phyloP scores from a whole-genome alignment of 1,140 invertebrate genomes.

The Orchesella cincta region DNA sequence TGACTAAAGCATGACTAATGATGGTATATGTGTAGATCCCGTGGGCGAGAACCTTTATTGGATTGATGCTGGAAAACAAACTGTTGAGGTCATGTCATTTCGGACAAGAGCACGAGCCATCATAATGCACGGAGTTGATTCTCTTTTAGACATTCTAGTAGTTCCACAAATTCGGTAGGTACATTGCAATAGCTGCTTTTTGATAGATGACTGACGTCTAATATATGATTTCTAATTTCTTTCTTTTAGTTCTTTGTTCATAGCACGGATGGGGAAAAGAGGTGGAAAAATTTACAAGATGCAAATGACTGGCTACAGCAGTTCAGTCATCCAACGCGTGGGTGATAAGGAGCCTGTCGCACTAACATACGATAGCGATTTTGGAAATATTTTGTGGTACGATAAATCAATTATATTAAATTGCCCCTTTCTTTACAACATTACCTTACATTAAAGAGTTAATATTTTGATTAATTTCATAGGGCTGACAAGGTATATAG shows the following conservation, averaged over 20 bases:
- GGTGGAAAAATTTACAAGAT: conserved; percentile 45
- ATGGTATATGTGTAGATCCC: conserved; percentile 38
- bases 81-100: conserved; percentile 72
- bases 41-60: conserved; percentile 64
- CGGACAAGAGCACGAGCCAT: conserved; percentile 56
- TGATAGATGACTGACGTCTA: conserved; percentile 7
- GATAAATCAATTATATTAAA: no score
- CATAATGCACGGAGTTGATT: conserved; percentile 38
- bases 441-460: no score
- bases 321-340: conserved; percentile 25
- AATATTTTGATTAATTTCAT: not conserved
- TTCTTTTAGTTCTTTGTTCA: conserved; percentile 41
- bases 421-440: no score
- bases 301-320: conserved; percentile 39
- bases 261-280: conserved; percentile 31
- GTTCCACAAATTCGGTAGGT: conserved; percentile 45
- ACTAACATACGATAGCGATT: conserved; percentile 42
- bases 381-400: conserved; percentile 44
- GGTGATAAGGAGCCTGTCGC: conserved; percentile 40
- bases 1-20: not conserved
- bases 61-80: conserved; percentile 72
- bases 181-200: no score
- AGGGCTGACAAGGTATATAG: conserved; percentile 39
- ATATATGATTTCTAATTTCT: conserved; percentile 19
- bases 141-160: conserved; percentile 42